Conservation (phyloP, 2,888 invertebrate genomes). For the Penaeus monodon region DNA sequence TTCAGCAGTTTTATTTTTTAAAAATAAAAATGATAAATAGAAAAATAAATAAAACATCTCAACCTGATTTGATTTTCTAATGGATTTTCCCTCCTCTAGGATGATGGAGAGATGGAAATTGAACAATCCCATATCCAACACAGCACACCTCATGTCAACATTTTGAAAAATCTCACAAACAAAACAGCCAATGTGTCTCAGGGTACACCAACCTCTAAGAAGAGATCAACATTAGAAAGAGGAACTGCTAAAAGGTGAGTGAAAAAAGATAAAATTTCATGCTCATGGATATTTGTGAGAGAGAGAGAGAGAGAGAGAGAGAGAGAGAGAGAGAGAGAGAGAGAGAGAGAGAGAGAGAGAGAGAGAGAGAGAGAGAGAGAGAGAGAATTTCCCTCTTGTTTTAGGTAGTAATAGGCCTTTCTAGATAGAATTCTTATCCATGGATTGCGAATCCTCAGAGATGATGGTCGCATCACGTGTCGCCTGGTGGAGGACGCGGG, state of each 20-base stretch:
- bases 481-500: slow-evolving; percentile 44
- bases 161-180: slow-evolving; percentile 52
- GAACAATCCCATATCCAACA: slow-evolving; percentile 14
- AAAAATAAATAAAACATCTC: no score
- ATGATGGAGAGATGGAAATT: slow-evolving; percentile 47
- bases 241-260: slow-evolving; percentile 27
- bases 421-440: no score
- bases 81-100: not conserved
- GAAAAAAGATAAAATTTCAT: not conserved
- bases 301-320: no score
- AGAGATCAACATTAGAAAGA: slow-evolving; percentile 32
- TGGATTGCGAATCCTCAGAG: not conserved
- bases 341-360: no score
- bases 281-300: not conserved
- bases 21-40: no score
- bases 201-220: slow-evolving; percentile 29
- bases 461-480: slow-evolving; percentile 49
- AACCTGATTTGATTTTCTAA: no score
- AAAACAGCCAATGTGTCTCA: slow-evolving; percentile 43
- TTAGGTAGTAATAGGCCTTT: no score
- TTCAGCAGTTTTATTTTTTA: no score
- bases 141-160: slow-evolving; percentile 39
- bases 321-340: no score
- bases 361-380: no score
- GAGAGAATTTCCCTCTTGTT: no score